Evolutionary conservation across 1,140 invertebrate genomes (phyloP), one percentile per base, ranked within the genome.

Genomic region (Oppia nitens): DNA sequence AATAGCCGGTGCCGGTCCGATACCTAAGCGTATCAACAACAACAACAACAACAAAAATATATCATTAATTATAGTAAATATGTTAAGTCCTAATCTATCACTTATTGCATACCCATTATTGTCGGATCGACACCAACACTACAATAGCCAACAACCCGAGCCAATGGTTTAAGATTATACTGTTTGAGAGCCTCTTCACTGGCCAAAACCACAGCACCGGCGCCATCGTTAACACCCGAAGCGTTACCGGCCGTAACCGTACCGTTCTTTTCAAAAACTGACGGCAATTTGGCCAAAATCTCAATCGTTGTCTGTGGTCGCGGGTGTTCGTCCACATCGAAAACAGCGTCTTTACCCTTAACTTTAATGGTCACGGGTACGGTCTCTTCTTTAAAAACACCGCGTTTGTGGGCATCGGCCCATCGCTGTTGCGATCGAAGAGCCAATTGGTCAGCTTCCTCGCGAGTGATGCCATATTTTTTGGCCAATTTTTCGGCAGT

Each of bases 401-500:
- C 91, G 21, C 76, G 80, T 63, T 94, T 87, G 60, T 91, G 77
- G 12, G 88, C 93, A 68, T 78, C 75, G 71, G 86, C 84, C 78
- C 78, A 79, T 32, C 73, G 65, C 23, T 69, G 65, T 64, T 79
- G 78, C 12, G 93, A 96, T 63, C 76, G 76, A 0, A 95, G 69
- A 6, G 94, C 82, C 76, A 85, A 98, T 60, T 83, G 75, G 68
- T 98, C 93, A 58, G 85, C 85, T 65, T 95, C 86, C 64, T 88
- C 79, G 54, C 87, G 76, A 0, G 82, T 83, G 28, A 98, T 77
- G 29, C 83, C 82, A 69, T 86, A 96, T 68, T 97, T 83, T 23
- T 80, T 85, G 2, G 89, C 94, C 29, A 99, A 75, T 71, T 98
- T 98, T 75, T 98, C 95, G 11, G 95, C 95, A 1, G 95, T 98